Evolutionary conservation across 2,888 invertebrate genomes (phyloP).

Genomic region (Eupithecia vulgata): DNA sequence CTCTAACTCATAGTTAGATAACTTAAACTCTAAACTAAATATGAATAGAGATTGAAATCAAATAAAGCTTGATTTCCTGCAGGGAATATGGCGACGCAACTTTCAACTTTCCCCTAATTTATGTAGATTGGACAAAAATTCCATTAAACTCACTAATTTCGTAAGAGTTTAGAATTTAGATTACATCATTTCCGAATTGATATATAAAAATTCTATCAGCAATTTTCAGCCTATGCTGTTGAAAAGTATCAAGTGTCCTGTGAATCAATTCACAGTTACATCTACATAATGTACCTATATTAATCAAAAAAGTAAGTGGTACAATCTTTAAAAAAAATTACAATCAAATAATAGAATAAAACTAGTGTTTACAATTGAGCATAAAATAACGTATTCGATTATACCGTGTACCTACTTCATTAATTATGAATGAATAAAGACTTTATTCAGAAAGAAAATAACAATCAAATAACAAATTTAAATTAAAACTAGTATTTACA

Average conservation of each 20-base stretch:
- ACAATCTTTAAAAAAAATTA: too few species aligned
- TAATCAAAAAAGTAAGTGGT: too few species aligned
- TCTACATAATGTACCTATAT: too few species aligned
- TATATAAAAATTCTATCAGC: neutral
- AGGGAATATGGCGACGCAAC: constrained; percentile 10
- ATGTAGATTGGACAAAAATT: constrained; percentile 22
- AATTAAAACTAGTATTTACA: too few species aligned
- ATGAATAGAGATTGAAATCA: neutral
- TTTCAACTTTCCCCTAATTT: constrained; percentile 21
- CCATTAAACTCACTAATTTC: constrained; percentile 11
- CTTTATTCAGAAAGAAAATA: too few species aligned
- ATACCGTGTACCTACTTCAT: too few species aligned
- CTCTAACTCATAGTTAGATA: neutral
- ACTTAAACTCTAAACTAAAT: neutral
- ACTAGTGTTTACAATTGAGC: too few species aligned
- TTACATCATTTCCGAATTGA: constrained; percentile 7
- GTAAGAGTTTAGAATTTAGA: constrained; percentile 14
- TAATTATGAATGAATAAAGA: too few species aligned
- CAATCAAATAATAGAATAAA: too few species aligned
- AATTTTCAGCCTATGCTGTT: neutral
- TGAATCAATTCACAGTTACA: neutral
- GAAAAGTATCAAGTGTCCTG: neutral
- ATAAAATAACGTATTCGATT: neutral
- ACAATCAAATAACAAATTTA: too few species aligned
- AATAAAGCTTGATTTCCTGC: constrained; percentile 7